These are phyloP conservation scores for Oligia fasciuncula DNA, from an alignment of 2,888 invertebrate genomes.

Conservation along the genomic window DNA sequence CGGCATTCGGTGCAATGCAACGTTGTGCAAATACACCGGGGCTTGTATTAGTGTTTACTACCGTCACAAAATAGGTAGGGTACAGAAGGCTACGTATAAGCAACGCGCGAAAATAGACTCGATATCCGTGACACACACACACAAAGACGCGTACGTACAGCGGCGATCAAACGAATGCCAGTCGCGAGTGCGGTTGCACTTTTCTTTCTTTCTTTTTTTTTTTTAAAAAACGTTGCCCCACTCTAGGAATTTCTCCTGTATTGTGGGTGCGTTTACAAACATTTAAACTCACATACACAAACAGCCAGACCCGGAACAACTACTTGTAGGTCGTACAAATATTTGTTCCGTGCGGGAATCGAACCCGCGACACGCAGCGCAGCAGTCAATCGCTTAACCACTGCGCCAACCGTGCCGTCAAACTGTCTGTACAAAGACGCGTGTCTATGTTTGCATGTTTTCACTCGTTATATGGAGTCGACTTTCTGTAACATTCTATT, in stretches of 20 bases:
- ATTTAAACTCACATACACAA: too few species aligned
- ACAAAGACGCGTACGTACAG: background rate
- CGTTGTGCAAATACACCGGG: constrained; percentile 75
- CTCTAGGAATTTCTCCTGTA: too few species aligned
- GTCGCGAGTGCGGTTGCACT: background rate
- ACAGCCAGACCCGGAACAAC: too few species aligned
- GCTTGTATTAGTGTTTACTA: constrained; percentile 78
- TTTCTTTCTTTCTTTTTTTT: too few species aligned
- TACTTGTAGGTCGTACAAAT: too few species aligned
- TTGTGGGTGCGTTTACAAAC: too few species aligned
- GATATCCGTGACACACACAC: too few species aligned
- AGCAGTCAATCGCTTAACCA: too few species aligned
- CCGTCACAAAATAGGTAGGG: background rate
- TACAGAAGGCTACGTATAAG: background rate
- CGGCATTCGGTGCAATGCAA: constrained; percentile 70
- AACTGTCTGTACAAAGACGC: background rate
- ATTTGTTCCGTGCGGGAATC: too few species aligned
- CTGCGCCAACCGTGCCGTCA: too few species aligned
- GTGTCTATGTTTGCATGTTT: background rate
- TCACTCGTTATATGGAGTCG: background rate
- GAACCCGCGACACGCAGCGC: too few species aligned
- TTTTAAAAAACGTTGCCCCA: too few species aligned
- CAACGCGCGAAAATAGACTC: background rate
- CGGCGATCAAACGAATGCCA: background rate
- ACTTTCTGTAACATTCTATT: background rate